Conservation (phyloP, 2,797 vertebrate genomes). For the Diglossa cyanea region DNA sequence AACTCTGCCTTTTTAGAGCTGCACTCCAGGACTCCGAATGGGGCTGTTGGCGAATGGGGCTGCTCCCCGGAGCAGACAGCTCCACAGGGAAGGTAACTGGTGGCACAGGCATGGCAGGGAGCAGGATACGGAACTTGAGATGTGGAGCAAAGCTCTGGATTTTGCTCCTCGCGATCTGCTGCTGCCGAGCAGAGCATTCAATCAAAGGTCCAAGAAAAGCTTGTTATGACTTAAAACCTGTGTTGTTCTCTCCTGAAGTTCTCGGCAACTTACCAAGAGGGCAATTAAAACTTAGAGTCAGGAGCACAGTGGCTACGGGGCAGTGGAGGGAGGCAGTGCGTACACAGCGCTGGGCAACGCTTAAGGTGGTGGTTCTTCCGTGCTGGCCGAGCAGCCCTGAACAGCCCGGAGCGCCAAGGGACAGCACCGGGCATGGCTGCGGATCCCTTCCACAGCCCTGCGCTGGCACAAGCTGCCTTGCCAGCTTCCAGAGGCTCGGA, state of each 20-base stretch:
- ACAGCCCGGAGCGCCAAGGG: rapidly evolving
- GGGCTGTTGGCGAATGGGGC: neutral
- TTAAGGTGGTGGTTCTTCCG: neutral
- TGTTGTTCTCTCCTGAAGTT: neutral
- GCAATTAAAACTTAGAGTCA: neutral
- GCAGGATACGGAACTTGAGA: too few species aligned
- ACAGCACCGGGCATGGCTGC: too few species aligned
- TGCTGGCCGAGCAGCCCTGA: neutral
- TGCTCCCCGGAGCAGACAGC: neutral
- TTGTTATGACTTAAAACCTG: neutral
- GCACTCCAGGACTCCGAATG: neutral
- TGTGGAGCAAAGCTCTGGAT: neutral
- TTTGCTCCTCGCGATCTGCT: neutral
- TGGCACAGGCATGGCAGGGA: neutral
- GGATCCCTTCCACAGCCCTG: neutral
- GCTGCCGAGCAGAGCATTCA: neutral
- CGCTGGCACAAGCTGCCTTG: rapidly evolving
- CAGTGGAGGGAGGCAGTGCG: neutral
- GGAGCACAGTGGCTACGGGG: rapidly evolving
- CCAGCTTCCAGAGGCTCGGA: too few species aligned
- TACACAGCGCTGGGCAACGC: rapidly evolving
- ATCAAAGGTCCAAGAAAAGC: neutral
- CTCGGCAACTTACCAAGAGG: neutral
- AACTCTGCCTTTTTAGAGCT: neutral
- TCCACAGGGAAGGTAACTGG: neutral